These are phyloP conservation scores for Pangasianodon gigas DNA, from an alignment of 2,113 vertebrate species.

Conservation along the genomic window DNA sequence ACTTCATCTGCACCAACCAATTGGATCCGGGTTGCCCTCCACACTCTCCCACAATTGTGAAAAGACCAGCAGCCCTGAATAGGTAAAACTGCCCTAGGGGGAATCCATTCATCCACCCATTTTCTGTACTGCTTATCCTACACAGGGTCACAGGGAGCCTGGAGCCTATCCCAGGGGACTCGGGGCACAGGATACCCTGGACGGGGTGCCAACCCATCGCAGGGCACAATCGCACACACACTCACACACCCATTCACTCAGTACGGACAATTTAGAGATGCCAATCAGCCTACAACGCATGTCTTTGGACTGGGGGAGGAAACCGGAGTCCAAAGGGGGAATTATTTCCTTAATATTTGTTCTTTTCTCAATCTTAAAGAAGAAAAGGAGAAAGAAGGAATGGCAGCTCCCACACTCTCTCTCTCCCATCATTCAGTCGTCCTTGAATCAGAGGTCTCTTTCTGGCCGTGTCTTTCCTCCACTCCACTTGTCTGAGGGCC, in stretches of 20 bases:
- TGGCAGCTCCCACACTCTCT: conserved; percentile 38
- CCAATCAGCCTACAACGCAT: too few relatives aligned
- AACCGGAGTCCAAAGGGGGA: conserved; percentile 11
- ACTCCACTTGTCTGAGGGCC: conserved; percentile 36
- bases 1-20: conserved; percentile 45
- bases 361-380: conserved; percentile 37
- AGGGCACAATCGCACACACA: too few relatives aligned
- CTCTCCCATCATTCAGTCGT: conserved; percentile 62
- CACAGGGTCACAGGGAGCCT: too few relatives aligned
- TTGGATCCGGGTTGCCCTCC: conserved; percentile 47
- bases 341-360: conserved; percentile 56
- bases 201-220: too few relatives aligned
- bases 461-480: conserved; percentile 43
- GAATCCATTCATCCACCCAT: too few relatives aligned
- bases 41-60: conserved; percentile 41
- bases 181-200: too few relatives aligned
- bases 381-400: conserved; percentile 36
- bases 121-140: too few relatives aligned
- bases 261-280: too few relatives aligned
- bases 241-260: too few relatives aligned
- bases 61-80: conserved; percentile 37
- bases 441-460: conserved; percentile 58
- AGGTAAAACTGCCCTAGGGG: conserved; percentile 18
- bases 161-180: too few relatives aligned
- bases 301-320: too few relatives aligned